Evolutionary conservation across 2,797 vertebrate genomes (phyloP).

Genomic region (Microctenopoma stevenorrisi): DNA sequence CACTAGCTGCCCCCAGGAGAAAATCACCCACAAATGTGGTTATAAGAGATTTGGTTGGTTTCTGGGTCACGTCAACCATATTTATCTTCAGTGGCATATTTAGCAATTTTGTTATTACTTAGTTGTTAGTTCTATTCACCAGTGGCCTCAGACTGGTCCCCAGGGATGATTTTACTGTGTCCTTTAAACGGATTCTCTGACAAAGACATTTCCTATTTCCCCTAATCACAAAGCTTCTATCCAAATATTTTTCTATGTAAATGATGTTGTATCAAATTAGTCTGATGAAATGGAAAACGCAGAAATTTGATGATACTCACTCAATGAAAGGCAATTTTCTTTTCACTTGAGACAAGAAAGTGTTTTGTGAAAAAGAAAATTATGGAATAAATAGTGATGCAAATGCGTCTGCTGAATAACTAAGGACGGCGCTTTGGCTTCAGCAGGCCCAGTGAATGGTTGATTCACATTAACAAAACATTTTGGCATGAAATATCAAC

Average conservation of each 20-base stretch:
- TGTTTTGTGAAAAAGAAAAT: conserved; percentile 35
- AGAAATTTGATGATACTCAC: conserved; percentile 27
- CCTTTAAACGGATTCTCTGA: conserved; percentile 24
- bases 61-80: not conserved
- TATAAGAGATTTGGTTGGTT: not conserved
- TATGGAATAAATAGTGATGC: conserved; percentile 32
- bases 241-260: conserved; percentile 40
- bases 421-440: conserved; percentile 43
- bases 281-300: conserved; percentile 17
- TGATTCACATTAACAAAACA: conserved; percentile 34
- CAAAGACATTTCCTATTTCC: conserved; percentile 36
- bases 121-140: conserved; percentile 5
- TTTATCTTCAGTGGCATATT: not conserved
- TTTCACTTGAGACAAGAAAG: conserved; percentile 43
- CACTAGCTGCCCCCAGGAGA: not conserved
- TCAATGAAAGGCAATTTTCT: conserved; percentile 37
- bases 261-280: conserved; percentile 43
- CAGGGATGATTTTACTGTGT: conserved; percentile 12
- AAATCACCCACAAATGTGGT: not conserved
- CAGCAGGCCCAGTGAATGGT: conserved; percentile 29
- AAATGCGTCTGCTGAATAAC: conserved; percentile 43
- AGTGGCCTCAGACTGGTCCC: conserved; percentile 1
- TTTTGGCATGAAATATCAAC: conserved; percentile 12
- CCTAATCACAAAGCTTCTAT: conserved; percentile 20
- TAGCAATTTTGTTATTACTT: conserved; percentile 1